Conservation (phyloP, 2,888 invertebrate species). For the Heliothis peltigera region DNA sequence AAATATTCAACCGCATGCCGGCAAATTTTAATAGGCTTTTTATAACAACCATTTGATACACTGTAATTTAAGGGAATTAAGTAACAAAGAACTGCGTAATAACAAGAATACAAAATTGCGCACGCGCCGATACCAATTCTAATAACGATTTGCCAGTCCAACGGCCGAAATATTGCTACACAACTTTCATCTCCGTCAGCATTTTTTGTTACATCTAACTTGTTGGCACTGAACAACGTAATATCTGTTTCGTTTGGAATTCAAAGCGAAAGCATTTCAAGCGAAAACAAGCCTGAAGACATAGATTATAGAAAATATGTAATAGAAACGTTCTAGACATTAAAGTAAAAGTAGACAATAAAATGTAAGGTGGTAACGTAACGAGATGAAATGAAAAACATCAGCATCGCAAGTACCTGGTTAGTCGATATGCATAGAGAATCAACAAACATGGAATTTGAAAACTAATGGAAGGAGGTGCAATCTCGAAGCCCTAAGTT, state of each 20-base stretch:
- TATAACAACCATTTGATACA: not conserved
- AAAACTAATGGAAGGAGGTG: no score
- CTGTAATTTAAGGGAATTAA: slow-evolving; percentile 27
- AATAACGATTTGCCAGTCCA: not conserved
- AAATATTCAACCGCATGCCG: slow-evolving; percentile 3
- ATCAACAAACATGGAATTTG: no score
- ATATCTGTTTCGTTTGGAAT: slow-evolving; percentile 35
- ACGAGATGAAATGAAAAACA: slow-evolving; percentile 26
- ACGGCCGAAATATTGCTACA: not conserved
- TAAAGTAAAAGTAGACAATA: slow-evolving; percentile 48
- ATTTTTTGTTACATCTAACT: slow-evolving; percentile 33
- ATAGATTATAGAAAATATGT: slow-evolving; percentile 54
- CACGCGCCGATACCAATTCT: slow-evolving; percentile 12
- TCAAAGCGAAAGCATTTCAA: slow-evolving; percentile 43
- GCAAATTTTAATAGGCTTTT: slow-evolving; percentile 35
- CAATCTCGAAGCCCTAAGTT: no score
- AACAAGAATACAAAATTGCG: slow-evolving; percentile 8
- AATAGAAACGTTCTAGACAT: slow-evolving; percentile 36
- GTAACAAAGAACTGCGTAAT: slow-evolving; percentile 22
- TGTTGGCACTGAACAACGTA: slow-evolving; percentile 13
- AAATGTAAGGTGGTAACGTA: slow-evolving; percentile 32
- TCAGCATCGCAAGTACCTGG: not conserved
- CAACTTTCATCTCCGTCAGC: slow-evolving; percentile 23
- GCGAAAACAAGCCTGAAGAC: slow-evolving; percentile 53
- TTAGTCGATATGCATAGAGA: no score